Base-by-base conservation (phyloP, 2,888 invertebrate genomes). In the Peribatodes rhomboidaria region DNA sequence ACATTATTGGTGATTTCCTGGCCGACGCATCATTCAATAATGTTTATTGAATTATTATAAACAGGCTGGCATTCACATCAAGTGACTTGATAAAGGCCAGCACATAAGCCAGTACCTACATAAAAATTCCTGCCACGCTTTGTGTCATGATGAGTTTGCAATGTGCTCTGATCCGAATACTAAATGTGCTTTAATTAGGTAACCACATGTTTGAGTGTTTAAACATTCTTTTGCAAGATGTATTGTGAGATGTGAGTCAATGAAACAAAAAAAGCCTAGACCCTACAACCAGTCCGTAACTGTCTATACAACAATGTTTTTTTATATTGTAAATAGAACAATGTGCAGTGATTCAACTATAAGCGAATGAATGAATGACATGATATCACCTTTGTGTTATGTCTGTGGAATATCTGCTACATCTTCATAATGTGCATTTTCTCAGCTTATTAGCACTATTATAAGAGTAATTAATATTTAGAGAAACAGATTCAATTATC, bases 1-100 rank as follows among this genome's bases (percentile, higher is more conserved):
- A 78, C 82, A 65, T 90, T 87, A 92, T 92, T 90, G 89, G 76
- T 80, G 78, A 86, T 87, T 87, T 92, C 92, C 92, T 91, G 92
- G 80, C 81, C 76, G 77, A 75, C 64, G 68, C 81, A 80, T 82
- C 83, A 83, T 87, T 82, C 86, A 85, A 86, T 85, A 71, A 85
- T 84, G 80, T 81, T 86, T 83, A 86, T 86, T 84, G 83, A 87
- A 88, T 89, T 86, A 85, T 84, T 80, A 82, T 79, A 74, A 69
- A 63, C 59, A 58, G 49, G 54, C 65, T 18, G 42, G 50, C 27
- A 53, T 54, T 59, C 56, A 56, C 65, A 55, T 58, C 56, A 16
- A 53, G 56, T 58, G 57, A 64, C 41, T 57, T 44, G 47, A 65
- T 68, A 65, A 68, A 60, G 46, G 56, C 67, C 70, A 71, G 62